phyloP scores from a whole-genome alignment of 2,888 invertebrate genomes.

The Xiphydria camelus region DNA sequence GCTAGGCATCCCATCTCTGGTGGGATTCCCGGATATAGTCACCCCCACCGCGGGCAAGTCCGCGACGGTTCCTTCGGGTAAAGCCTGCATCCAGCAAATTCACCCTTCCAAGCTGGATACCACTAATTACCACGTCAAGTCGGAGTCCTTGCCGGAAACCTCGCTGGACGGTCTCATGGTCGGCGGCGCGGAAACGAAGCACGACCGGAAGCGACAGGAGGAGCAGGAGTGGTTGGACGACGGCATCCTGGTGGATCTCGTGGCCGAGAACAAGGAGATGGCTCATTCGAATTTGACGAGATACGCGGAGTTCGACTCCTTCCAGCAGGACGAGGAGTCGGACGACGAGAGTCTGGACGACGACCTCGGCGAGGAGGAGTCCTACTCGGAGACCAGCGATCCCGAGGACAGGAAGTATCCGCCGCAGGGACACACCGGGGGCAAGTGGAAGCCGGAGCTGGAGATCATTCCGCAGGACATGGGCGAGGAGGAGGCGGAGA shows the following conservation, averaged over 20 bases:
- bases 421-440: slow-evolving; percentile 65
- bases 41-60: slow-evolving; percentile 30
- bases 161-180: slow-evolving; percentile 9
- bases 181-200: slow-evolving; percentile 21
- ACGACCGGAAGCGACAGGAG: slow-evolving; percentile 38
- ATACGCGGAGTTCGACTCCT: slow-evolving; percentile 44
- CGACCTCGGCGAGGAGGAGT: slow-evolving; percentile 61
- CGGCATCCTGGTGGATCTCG: slow-evolving; percentile 44
- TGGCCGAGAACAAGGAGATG: slow-evolving; percentile 33
- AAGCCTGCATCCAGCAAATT: slow-evolving; percentile 16
- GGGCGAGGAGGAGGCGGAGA: slow-evolving; percentile 44
- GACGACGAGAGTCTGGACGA: slow-evolving; percentile 51
- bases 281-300: slow-evolving; percentile 22
- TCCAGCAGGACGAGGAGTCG: slow-evolving; percentile 45
- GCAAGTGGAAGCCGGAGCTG: slow-evolving; percentile 74
- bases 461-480: slow-evolving; percentile 38
- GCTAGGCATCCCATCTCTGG: slow-evolving; percentile 50
- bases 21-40: slow-evolving; percentile 53
- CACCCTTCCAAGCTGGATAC: slow-evolving; percentile 21
- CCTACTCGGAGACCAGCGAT: slow-evolving; percentile 60
- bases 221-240: slow-evolving; percentile 49
- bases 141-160: slow-evolving; percentile 6
- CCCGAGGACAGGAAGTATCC: slow-evolving; percentile 58
- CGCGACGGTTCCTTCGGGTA: slow-evolving; percentile 15
- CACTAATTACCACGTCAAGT: slow-evolving; percentile 20